A percentile compares a stretch with the other conserved stretches of the same genome.
Conservation (phyloP, 2,113 vertebrate species). For the Calyptommatus sinebrachiatus region DNA sequence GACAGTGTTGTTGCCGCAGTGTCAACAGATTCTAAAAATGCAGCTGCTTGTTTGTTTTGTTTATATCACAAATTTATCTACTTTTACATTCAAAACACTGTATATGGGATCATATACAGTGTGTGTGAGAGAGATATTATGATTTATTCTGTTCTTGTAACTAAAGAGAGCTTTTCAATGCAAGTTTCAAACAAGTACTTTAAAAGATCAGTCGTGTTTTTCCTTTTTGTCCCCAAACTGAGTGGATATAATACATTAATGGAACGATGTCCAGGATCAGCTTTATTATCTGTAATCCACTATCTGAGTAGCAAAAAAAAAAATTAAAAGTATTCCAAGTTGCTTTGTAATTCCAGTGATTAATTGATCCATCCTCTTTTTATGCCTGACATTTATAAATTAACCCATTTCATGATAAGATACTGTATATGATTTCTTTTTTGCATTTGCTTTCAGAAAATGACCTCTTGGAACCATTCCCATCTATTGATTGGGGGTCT, state of each 20-base stretch:
- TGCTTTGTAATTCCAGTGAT: too few relatives aligned
- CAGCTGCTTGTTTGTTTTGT: neutral
- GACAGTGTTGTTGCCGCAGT: neutral
- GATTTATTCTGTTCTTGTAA: neutral
- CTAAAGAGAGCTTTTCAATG: neutral
- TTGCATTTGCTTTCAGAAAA: too few relatives aligned
- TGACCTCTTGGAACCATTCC: too few relatives aligned
- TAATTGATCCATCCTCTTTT: too few relatives aligned
- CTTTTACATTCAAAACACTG: neutral
- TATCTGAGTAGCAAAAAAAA: too few relatives aligned
- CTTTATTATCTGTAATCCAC: neutral
- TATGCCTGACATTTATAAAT: too few relatives aligned
- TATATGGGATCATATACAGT: neutral
- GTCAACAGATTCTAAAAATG: neutral
- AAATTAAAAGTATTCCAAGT: too few relatives aligned
- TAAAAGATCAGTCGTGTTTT: neutral
- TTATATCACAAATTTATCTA: neutral
- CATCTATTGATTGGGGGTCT: too few relatives aligned
- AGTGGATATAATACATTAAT: neutral
- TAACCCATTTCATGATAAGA: too few relatives aligned
- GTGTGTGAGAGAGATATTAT: neutral
- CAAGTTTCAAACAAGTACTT: neutral
- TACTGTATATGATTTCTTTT: too few relatives aligned
- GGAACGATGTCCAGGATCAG: neutral
- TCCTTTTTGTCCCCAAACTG: neutral